These are phyloP conservation scores for Notamacropus eugenii DNA, from an alignment of 2,797 vertebrate species.

Conservation along the genomic window DNA sequence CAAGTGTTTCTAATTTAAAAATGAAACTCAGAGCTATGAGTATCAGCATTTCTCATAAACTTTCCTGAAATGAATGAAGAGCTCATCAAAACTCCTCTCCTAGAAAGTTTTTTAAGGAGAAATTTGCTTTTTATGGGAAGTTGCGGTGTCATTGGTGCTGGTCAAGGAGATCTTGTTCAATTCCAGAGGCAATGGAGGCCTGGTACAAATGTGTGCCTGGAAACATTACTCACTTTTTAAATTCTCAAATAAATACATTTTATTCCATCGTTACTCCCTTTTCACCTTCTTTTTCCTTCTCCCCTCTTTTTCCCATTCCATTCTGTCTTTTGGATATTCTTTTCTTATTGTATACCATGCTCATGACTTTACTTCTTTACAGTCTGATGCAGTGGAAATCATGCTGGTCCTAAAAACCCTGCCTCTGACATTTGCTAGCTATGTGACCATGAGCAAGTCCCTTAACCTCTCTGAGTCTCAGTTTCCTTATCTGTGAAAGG, in stretches of 20 bases:
- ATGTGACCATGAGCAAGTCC: background rate
- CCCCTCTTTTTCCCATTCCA: background rate
- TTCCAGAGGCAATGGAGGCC: background rate
- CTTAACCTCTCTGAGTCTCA: background rate
- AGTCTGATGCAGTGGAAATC: background rate
- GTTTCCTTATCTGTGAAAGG: background rate
- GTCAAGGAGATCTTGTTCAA: background rate
- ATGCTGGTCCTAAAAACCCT: background rate
- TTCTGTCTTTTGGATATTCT: background rate
- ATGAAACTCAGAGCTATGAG: background rate
- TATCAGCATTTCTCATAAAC: background rate
- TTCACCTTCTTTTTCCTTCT: background rate
- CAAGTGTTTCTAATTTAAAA: conserved; percentile 52
- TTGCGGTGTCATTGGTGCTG: rapidly evolving
- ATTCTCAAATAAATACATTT: background rate
- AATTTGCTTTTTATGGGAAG: background rate
- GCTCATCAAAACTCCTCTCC: rapidly evolving
- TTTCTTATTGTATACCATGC: background rate
- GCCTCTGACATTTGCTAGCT: background rate
- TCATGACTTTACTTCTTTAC: background rate
- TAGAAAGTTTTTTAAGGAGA: background rate
- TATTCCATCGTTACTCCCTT: background rate
- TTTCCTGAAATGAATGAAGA: background rate
- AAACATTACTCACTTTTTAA: background rate
- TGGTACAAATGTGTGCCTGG: rapidly evolving